A percentile compares a stretch with the other conserved stretches of the same genome.
These are phyloP conservation scores for Drosophila longiperda DNA, from an alignment of 2,888 invertebrate genomes.

Conservation along the genomic window DNA sequence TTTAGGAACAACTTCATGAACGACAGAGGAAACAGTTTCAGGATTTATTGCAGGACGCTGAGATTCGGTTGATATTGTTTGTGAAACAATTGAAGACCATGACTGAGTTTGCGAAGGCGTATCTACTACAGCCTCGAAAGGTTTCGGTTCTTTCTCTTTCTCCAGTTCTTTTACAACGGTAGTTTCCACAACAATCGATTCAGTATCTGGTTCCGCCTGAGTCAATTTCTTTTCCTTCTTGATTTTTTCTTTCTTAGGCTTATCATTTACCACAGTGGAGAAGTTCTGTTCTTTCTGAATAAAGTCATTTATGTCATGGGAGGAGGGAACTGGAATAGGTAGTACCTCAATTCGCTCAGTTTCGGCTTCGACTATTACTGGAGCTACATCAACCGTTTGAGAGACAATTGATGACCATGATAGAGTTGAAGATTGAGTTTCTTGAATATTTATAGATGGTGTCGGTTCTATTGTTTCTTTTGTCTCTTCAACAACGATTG, in stretches of 20 bases:
- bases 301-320: conserved; percentile 42
- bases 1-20: conserved; percentile 1
- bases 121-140: conserved; percentile 3
- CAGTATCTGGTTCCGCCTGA: background rate
- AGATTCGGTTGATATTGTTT: conserved; percentile 21
- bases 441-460: background rate
- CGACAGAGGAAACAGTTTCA: conserved; percentile 1
- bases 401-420: conserved; percentile 57
- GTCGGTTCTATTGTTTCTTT: conserved; percentile 1
- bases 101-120: conserved; percentile 20
- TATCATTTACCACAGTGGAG: conserved; percentile 42
- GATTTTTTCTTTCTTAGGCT: conserved; percentile 41
- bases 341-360: background rate
- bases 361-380: conserved; percentile 18
- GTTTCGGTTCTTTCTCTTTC: conserved; percentile 9
- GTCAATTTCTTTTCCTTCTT: conserved; percentile 52
- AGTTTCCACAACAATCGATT: conserved; percentile 6
- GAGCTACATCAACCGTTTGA: conserved; percentile 23
- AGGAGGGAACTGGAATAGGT: background rate
- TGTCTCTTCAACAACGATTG: conserved; percentile 3
- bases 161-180: conserved; percentile 11
- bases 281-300: conserved; percentile 47
- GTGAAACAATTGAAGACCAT: conserved; percentile 58
- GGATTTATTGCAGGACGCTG: background rate
- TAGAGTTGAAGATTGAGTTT: conserved; percentile 6